Evolutionary conservation across 2,113 vertebrate species (phyloP).

Genomic region (Kryptolebias marmoratus): DNA sequence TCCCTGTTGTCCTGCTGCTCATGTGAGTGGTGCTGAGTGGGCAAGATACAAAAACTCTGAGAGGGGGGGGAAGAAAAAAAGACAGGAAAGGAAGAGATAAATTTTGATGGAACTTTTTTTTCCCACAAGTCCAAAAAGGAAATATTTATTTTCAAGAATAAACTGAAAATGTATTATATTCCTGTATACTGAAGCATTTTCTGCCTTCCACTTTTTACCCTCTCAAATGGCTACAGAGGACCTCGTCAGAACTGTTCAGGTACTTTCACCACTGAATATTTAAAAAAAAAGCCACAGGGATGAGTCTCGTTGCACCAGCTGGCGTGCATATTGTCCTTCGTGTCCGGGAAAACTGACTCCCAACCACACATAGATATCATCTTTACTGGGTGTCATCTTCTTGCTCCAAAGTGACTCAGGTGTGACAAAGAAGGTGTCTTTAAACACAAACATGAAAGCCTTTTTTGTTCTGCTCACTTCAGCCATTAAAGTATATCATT

Average conservation of each 20-base stretch:
- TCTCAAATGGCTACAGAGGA: not conserved
- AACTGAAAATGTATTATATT: not conserved
- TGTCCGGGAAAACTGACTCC: conserved; percentile 48
- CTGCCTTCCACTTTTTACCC: not conserved
- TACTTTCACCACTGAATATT: conserved; percentile 61
- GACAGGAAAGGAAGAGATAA: not conserved
- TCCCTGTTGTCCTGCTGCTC: conserved; percentile 50
- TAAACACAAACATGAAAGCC: not conserved
- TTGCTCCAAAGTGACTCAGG: conserved; percentile 1
- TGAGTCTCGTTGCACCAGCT: conserved; percentile 56
- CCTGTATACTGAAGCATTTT: not conserved
- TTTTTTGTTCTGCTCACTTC: not conserved
- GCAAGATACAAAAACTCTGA: conserved; percentile 1
- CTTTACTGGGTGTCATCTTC: conserved; percentile 25
- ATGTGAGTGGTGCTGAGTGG: conserved; percentile 31
- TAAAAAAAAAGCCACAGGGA: conserved; percentile 60
- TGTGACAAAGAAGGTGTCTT: conserved; percentile 5
- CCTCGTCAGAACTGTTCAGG: not conserved
- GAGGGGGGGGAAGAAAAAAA: not conserved
- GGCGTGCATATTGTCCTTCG: conserved; percentile 46
- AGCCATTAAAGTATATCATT: not conserved
- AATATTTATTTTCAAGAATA: not conserved
- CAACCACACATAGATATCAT: conserved; percentile 41
- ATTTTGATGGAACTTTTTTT: not conserved
- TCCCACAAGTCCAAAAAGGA: not conserved